These are phyloP conservation scores for Agapornis canus DNA, from an alignment of 2,797 vertebrate species.

Conservation along the genomic window DNA sequence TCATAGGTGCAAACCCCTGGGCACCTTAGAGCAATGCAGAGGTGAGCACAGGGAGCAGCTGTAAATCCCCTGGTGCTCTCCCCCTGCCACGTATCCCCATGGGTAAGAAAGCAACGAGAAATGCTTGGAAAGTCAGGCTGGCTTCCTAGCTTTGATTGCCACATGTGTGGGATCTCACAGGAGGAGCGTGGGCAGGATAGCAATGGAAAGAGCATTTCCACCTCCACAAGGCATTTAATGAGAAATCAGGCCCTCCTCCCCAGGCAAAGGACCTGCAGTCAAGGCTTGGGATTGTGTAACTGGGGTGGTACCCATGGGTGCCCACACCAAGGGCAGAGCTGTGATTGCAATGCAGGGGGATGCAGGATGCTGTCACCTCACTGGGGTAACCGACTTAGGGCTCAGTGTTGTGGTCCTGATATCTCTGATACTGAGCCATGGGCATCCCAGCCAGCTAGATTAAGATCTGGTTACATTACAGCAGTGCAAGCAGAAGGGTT, in stretches of 20 bases:
- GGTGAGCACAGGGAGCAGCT: background rate
- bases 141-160: conserved; percentile 29
- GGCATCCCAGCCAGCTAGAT: background rate
- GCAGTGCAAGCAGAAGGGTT: background rate
- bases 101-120: background rate
- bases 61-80: background rate
- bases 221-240: background rate
- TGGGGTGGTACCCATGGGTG: background rate
- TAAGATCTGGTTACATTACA: background rate
- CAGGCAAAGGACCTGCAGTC: background rate
- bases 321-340: background rate
- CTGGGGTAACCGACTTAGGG: rapidly evolving
- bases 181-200: conserved; percentile 38
- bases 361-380: background rate
- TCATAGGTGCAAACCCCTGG: background rate
- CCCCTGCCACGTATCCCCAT: background rate
- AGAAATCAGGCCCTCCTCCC: background rate
- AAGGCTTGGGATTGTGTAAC: background rate
- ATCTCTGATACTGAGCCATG: rapidly evolving
- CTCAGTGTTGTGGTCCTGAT: background rate
- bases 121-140: background rate
- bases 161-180: conserved; percentile 33
- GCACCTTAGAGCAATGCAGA: background rate
- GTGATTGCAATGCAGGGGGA: rapidly evolving
- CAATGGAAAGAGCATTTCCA: background rate